phyloP scores from a whole-genome alignment of 2,888 invertebrate genomes.

The Serripes groenlandicus region DNA sequence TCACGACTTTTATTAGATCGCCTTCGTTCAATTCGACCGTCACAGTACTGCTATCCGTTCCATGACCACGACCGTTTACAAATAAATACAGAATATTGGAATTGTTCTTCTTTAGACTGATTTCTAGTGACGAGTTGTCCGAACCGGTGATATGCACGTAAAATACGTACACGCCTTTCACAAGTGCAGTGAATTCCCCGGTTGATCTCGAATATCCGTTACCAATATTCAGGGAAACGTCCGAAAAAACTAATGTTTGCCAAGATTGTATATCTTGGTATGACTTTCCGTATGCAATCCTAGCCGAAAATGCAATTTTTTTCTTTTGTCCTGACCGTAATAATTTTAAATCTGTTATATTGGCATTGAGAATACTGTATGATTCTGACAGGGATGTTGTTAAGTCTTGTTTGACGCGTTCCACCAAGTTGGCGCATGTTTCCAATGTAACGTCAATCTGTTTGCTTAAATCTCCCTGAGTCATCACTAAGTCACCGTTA shows the following conservation, averaged over 20 bases:
- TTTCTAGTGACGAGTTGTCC: constrained; percentile 11
- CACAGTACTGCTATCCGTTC: constrained; percentile 22
- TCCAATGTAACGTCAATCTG: neutral
- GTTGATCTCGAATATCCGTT: neutral
- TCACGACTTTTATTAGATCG: constrained; percentile 25
- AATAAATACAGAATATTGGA: constrained; percentile 4
- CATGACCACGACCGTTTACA: constrained; percentile 13
- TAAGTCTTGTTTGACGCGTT: neutral
- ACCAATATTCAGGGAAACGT: neutral
- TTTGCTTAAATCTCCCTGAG: neutral
- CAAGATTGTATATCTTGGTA: constrained; percentile 13
- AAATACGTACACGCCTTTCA: constrained; percentile 10
- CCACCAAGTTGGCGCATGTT: neutral
- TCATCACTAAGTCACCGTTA: neutral
- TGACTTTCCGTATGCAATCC: neutral
- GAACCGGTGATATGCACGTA: constrained; percentile 23
- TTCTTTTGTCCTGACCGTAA: neutral
- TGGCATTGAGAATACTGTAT: neutral
- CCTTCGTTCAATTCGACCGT: constrained; percentile 10
- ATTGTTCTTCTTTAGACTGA: constrained; percentile 15
- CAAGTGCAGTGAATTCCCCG: constrained; percentile 2
- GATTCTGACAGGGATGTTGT: neutral
- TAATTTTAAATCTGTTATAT: neutral
- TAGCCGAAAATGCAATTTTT: constrained; percentile 1
- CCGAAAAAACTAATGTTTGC: constrained; percentile 9